Evolutionary conservation across 2,888 invertebrate genomes (phyloP).

Genomic region (Andrena chrysosceles): DNA sequence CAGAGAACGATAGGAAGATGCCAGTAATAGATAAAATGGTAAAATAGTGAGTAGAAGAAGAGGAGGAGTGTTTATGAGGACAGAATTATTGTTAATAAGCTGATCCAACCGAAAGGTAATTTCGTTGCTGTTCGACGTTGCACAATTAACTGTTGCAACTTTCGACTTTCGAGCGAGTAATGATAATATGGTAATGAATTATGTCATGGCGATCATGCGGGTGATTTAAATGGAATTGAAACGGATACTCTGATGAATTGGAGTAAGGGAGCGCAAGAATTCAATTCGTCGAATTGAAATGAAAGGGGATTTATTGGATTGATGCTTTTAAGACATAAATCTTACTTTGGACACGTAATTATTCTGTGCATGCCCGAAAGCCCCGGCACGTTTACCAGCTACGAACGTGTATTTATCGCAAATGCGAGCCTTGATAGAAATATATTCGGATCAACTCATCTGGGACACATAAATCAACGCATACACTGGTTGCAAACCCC

Average conservation of each 20-base stretch:
- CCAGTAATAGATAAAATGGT: not conserved
- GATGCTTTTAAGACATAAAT: not conserved
- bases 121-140: not conserved
- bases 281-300: not conserved
- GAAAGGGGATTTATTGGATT: not conserved
- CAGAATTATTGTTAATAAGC: not conserved
- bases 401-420: conserved; percentile 41
- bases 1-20: not conserved
- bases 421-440: conserved; percentile 43
- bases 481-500: conserved; percentile 21
- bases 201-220: not conserved
- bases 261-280: not conserved
- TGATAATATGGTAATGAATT: not conserved
- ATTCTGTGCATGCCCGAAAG: conserved; percentile 6
- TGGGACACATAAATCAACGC: conserved; percentile 57
- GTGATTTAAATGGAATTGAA: not conserved
- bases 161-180: not conserved
- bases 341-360: conserved; percentile 25
- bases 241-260: not conserved
- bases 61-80: no score
- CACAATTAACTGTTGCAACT: not conserved
- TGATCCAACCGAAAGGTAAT: not conserved
- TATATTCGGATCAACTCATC: conserved; percentile 55
- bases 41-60: not conserved
- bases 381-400: conserved; percentile 5